Evolutionary conservation across 2,888 invertebrate species (phyloP), one percentile per base, ranked within the genome.

Genomic region (Drosophila kanekoi): DNA sequence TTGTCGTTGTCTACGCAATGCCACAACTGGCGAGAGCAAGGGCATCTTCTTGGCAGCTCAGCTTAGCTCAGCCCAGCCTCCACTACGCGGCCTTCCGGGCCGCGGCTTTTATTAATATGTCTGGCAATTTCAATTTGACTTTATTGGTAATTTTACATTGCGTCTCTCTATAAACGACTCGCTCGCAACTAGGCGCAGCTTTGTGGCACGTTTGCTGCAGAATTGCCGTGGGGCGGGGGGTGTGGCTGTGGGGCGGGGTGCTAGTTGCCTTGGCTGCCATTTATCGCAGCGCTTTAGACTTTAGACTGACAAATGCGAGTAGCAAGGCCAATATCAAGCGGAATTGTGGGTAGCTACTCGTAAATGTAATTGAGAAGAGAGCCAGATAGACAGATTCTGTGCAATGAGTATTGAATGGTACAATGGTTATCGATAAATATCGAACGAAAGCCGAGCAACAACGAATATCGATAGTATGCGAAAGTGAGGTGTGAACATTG

Each of bases 91-190:
- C 51, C 44, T 38, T 64, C 28, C 43, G 48, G 28, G 20, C 38
- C 58, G 40, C 59, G 77, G 72, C 80, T 87, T 84, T 86, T 89
- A 87, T 87, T 89, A 86, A 87, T 82, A 85, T 80, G 89, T 89
- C 89, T 89, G 89, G 83, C 83, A 90, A 87, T 90, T 90, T 80
- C 80, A 89, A 90, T 90, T 90, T 80, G 78, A 77, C 64, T 86
- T 89, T 89, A 90, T 90, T 90, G 86, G 79, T 84, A 85, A 90
- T 90, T 89, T 90, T 73, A 78, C 82, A 75, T 89, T 89, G 80
- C 66, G 66, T 70, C 69, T 58, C 47, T 58, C 52, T 41, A 8
- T 28, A 62, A 73, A 67, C 58, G 67, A 78, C 47, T 61, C 41
- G 41, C 53, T 61, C 38, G 38, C 53, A 72, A 73, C 73, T 74